phyloP scores from a whole-genome alignment of 2,888 invertebrate species.

The Lacanobia wlatinum region DNA sequence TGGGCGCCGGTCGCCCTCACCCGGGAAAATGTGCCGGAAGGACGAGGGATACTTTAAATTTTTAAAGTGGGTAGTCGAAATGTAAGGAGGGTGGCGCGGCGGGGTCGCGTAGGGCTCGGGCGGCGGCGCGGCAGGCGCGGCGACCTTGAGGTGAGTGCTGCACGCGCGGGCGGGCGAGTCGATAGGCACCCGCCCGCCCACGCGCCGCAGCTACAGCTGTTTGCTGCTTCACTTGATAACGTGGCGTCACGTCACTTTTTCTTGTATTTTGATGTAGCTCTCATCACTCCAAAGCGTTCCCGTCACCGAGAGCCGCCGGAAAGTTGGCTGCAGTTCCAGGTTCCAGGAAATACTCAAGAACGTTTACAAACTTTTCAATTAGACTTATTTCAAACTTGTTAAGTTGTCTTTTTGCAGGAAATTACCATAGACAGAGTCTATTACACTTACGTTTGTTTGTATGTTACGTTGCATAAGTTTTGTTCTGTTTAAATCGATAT shows the following conservation, averaged over 20 bases:
- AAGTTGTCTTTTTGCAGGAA: conserved; percentile 33
- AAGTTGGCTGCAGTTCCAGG: conserved; percentile 39
- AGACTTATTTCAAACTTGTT: conserved; percentile 54
- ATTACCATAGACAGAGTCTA: background rate
- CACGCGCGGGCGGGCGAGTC: conserved; percentile 79
- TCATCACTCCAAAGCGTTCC: conserved; percentile 30
- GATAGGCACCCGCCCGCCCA: conserved; percentile 85
- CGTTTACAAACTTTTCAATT: conserved; percentile 63
- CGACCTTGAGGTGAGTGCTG: conserved; percentile 89
- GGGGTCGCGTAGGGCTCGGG: conserved; percentile 80
- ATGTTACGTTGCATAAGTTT: conserved; percentile 12
- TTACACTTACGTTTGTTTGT: conserved; percentile 6
- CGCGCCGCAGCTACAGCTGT: conserved; percentile 88
- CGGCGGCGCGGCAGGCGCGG: conserved; percentile 70
- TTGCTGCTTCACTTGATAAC: conserved; percentile 78
- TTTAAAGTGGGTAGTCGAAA: conserved; percentile 77
- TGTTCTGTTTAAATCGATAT: conserved; percentile 11
- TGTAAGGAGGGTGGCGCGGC: conserved; percentile 75
- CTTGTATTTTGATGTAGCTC: conserved; percentile 62
- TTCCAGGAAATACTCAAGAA: conserved; percentile 42
- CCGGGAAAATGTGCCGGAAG: conserved; percentile 81
- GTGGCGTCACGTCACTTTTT: conserved; percentile 71
- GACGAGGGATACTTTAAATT: conserved; percentile 83
- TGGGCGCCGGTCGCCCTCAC: conserved; percentile 81
- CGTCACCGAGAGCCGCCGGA: conserved; percentile 14